phyloP scores from a whole-genome alignment of 2,113 vertebrate genomes.

The Hucho hucho region DNA sequence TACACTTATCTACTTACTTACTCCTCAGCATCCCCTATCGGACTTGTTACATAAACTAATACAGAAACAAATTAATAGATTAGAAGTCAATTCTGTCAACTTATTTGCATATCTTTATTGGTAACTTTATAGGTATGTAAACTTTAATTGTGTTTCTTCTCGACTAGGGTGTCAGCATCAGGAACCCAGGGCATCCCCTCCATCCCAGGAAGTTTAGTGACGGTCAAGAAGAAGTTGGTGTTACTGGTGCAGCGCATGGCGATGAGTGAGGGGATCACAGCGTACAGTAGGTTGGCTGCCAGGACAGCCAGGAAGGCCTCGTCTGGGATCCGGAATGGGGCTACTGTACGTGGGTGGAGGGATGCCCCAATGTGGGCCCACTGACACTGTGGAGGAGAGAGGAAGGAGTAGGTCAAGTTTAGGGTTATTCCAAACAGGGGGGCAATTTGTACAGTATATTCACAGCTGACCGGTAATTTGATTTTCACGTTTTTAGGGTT shows the following conservation, averaged over 20 bases:
- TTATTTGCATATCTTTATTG: too few species aligned
- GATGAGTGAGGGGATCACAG: conserved; percentile 74
- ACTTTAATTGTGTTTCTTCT: too few species aligned
- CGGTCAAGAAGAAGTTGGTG: conserved; percentile 78
- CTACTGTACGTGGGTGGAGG: conserved; percentile 78
- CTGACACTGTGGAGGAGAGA: conserved; percentile 75
- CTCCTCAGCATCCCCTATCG: background rate
- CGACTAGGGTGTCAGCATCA: too few species aligned
- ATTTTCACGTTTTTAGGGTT: background rate
- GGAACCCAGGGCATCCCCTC: too few species aligned
- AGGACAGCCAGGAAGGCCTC: conserved; percentile 72
- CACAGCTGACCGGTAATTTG: background rate
- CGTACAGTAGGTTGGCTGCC: conserved; percentile 73
- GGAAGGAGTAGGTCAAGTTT: background rate
- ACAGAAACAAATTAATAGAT: too few species aligned
- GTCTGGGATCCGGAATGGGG: conserved; percentile 80
- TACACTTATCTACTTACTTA: too few species aligned
- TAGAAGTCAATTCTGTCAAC: too few species aligned
- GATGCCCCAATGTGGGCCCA: conserved; percentile 84
- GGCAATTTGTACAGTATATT: background rate
- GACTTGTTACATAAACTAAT: too few species aligned
- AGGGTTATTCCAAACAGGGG: background rate
- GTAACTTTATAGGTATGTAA: too few species aligned
- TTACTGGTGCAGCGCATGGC: conserved; percentile 72
- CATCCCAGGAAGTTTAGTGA: too few species aligned